Base-by-base conservation (phyloP, 1,140 invertebrate species). In the Parasteatoda tepidariorum region DNA sequence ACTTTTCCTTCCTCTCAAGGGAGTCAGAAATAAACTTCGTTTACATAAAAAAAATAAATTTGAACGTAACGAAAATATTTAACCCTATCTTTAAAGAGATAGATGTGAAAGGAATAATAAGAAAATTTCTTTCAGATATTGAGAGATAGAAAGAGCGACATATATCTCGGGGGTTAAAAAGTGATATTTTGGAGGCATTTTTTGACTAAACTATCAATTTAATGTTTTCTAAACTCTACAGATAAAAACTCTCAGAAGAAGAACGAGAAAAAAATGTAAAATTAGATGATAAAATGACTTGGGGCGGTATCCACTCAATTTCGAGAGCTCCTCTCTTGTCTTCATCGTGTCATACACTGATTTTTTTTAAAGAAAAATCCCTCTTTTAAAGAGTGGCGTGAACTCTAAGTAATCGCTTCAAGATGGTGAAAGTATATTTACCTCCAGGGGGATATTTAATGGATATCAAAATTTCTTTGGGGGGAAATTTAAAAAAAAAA, bases 161-260 rank as follows among this genome's bases (percentile, higher is more conserved):
- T 76, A 76, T 76, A 41, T 41, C 74, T 76, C 31, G 59, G 64
- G 74, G 74, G 74, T 48, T 55, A 11, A 76, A 76, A 54, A 18
- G 28, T 22, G 74, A 76, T 76, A 76, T 76, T 76, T 76, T 34
- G 13, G 59, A 55, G 59, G 64, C 33, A 31, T 59, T 74, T 74
- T 61, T 26, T 33, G 55, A 74, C 48, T 74, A 59, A 74, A 74
- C 71, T 76, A 76, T 76, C 74, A 76, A 76, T 76, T 76, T 76
- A 76, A 76, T 64, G 74, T 62, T 64, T 76, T 59, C 74, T 76
- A 76, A 76, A 76, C 59, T 59, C 64, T 76, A 64, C 59, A 76
- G 59, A 76, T 75, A 75, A 75, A 75, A 75, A 75, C 61, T 62
- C 3, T 13, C 31, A 3, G 26, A 38, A 13, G 57, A n/a, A 15